These are phyloP conservation scores for Lonchura striata DNA, from an alignment of 2,113 vertebrate genomes.

Conservation along the genomic window DNA sequence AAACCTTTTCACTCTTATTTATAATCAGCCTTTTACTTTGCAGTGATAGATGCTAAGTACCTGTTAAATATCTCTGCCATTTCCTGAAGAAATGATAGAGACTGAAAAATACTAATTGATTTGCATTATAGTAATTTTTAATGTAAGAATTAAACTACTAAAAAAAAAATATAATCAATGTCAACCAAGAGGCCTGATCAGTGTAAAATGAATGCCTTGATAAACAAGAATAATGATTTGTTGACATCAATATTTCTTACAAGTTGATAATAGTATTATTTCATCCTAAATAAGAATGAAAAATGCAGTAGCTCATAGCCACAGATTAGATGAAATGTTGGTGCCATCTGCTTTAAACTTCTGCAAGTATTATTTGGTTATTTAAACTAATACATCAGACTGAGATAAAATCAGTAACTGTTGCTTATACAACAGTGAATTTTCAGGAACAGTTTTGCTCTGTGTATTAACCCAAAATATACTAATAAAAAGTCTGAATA, in stretches of 20 bases:
- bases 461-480: neutral
- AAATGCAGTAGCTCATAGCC: neutral
- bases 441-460: neutral
- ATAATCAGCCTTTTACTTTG: conserved; percentile 21
- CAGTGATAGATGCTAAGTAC: conserved; percentile 37
- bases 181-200: neutral
- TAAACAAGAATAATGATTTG: neutral
- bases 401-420: neutral
- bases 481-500: neutral
- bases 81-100: conserved; percentile 32
- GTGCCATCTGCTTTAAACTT: neutral
- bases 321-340: neutral
- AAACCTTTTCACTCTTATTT: conserved; percentile 38
- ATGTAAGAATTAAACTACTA: neutral
- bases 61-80: conserved; percentile 38
- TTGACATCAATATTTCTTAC: neutral
- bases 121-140: neutral
- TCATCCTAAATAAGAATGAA: neutral
- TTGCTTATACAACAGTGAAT: neutral
- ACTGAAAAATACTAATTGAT: conserved; percentile 14
- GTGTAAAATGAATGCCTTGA: neutral
- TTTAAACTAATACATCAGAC: neutral
- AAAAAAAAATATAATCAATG: neutral
- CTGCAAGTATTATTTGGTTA: neutral
- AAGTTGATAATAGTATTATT: neutral